Evolutionary conservation across 2,113 vertebrate genomes (phyloP).

Genomic region (Corythaixoides concolor): DNA sequence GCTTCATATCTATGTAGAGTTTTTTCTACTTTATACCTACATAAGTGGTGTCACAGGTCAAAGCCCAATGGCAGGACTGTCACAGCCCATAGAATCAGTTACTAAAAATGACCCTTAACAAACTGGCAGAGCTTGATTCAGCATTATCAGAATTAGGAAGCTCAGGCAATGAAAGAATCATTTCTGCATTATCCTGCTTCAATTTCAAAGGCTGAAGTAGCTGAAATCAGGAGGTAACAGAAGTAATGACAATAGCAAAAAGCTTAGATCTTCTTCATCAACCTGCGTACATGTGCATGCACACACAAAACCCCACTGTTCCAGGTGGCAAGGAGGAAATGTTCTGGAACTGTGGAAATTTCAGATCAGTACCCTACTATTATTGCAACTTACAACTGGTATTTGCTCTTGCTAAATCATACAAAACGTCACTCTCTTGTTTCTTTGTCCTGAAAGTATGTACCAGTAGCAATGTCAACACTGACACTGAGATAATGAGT

Average conservation of each 20-base stretch:
- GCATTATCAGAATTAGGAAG: background rate
- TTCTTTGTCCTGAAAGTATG: background rate
- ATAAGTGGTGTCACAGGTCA: background rate
- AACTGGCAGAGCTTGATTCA: background rate
- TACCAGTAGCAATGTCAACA: background rate
- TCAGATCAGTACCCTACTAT: background rate
- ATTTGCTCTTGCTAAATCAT: background rate
- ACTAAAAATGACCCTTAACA: background rate
- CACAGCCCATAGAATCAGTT: background rate
- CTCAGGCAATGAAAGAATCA: background rate
- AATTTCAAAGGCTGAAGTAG: background rate
- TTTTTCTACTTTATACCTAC: background rate
- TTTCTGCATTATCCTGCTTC: background rate
- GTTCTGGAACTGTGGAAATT: background rate
- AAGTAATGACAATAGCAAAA: background rate
- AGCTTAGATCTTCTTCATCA: background rate
- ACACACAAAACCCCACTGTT: background rate
- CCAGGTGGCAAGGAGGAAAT: background rate
- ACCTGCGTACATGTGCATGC: rapidly evolving
- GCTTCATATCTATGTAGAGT: background rate
- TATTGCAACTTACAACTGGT: background rate
- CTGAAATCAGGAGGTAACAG: background rate
- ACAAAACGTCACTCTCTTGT: background rate
- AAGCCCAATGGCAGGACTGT: background rate
- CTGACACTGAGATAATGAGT: background rate